These are phyloP conservation scores for Myotis brandtii DNA, from an alignment of 2,113 vertebrate species.

Conservation along the genomic window DNA sequence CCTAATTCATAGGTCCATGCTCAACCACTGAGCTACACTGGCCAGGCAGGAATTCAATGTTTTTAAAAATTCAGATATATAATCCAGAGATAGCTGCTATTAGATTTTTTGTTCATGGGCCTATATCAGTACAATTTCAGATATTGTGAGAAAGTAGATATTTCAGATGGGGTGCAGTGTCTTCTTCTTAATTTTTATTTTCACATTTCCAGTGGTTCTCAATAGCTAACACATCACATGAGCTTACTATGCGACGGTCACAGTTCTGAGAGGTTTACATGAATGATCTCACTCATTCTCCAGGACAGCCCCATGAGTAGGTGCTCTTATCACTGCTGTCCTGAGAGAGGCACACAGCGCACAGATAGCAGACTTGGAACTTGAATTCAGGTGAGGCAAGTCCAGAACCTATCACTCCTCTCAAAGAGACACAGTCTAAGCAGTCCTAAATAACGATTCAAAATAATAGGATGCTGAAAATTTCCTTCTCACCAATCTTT, in stretches of 20 bases:
- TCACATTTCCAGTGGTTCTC: neutral
- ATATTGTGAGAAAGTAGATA: neutral
- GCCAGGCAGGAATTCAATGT: neutral
- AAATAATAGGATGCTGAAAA: neutral
- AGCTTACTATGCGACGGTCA: neutral
- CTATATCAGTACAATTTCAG: neutral
- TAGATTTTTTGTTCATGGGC: neutral
- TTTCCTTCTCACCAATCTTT: neutral
- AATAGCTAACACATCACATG: neutral
- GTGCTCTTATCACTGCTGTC: neutral
- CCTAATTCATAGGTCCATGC: too few relatives aligned
- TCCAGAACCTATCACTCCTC: neutral
- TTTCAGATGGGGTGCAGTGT: neutral
- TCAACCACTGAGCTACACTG: too few relatives aligned
- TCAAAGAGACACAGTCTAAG: neutral
- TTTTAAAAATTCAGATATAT: neutral
- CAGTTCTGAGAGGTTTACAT: neutral
- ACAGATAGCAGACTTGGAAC: neutral
- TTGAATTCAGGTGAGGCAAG: neutral
- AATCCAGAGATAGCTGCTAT: neutral
- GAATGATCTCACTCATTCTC: neutral
- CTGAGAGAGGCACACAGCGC: neutral
- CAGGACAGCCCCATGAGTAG: too few relatives aligned
- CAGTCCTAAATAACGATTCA: neutral
- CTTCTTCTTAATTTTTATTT: neutral